Base-by-base conservation (phyloP, 2,113 vertebrate genomes). In the Nothobranchius furzeri region DNA sequence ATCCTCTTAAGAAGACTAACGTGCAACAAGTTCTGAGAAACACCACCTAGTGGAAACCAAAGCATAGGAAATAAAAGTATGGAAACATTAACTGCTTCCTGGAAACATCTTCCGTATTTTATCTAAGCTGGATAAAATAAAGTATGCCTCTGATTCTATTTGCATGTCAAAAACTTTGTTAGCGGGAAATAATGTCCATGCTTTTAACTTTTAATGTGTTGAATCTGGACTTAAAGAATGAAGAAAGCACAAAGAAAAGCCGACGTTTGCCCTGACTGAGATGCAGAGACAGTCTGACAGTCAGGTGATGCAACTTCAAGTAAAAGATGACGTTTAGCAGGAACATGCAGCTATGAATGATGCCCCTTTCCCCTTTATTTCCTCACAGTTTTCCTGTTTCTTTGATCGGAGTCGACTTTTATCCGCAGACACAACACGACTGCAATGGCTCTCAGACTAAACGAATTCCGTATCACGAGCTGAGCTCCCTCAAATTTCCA, bases 281-380 rank as follows among this genome's bases (percentile, higher is more conserved):
- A 56, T 53, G 48, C 25, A 49, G 66, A 64, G 69, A 57, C 7
- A 57, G 76, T 76, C 65, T 64, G 57, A 80, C 78, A 75, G 68
- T 56, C 12, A 75, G 67, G 73, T 91, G 91, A 90, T 84, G 91
- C 85, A 91, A 90, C 42, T 3, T 48, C 62, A 58, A 35, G 86
- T 79, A 89, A 90, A 88, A 72, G 73, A 78, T 78, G 85, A 88
- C 62, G 79, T 54, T 59, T 51, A 75, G 64, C 58, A 61, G 71
- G 76, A 83, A 77, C 78, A 85, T 74, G 70, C 66, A 20, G 57
- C 72, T 77, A 61, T 69, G 80, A 83, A 56, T 36, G 68, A 55
- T 55, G 57, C 61, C 67, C 64, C 25, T 25, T 63, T 64, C 25
- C 46, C 49, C 64, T 52, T 58, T n/a, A 62, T 57, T 59, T 53